Conservation (phyloP, 2,113 vertebrate genomes). For the Amazona vittata region DNA sequence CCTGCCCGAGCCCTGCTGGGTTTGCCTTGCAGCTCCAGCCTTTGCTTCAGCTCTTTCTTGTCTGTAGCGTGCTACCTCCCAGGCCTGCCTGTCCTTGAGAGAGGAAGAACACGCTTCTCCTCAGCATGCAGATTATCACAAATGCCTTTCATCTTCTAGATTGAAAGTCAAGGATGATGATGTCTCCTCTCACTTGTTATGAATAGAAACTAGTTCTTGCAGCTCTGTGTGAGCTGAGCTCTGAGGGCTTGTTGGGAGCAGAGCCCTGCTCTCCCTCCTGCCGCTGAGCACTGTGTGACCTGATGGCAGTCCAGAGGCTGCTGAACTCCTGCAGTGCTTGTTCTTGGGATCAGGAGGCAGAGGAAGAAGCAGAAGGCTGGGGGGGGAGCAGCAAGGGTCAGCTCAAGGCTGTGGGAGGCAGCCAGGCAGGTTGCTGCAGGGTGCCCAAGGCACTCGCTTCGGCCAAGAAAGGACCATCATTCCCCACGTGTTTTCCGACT, state of each 20-base stretch:
- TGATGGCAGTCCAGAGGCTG: not conserved
- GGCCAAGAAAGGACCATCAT: not conserved
- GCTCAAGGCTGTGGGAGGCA: not conserved
- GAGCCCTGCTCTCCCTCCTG: not conserved
- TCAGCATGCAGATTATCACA: not conserved
- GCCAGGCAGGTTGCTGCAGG: not conserved
- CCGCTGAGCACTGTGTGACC: accelerated
- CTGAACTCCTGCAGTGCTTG: not conserved
- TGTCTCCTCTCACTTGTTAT: too few relatives aligned
- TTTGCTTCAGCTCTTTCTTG: not conserved
- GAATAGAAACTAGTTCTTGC: not conserved
- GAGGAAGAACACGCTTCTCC: not conserved
- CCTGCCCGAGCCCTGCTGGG: not conserved
- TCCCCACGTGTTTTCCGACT: not conserved
- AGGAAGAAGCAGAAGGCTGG: not conserved
- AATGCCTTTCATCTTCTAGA: not conserved
- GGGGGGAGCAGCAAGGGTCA: not conserved
- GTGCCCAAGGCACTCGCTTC: not conserved
- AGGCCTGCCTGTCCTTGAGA: not conserved
- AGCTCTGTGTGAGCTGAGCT: not conserved
- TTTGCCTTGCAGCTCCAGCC: not conserved
- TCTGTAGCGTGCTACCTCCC: not conserved
- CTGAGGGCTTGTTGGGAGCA: not conserved
- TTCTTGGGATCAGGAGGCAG: not conserved
- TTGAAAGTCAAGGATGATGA: not conserved